Evolutionary conservation across 2,888 invertebrate genomes (phyloP).

Genomic region (Hyposoter didymator): DNA sequence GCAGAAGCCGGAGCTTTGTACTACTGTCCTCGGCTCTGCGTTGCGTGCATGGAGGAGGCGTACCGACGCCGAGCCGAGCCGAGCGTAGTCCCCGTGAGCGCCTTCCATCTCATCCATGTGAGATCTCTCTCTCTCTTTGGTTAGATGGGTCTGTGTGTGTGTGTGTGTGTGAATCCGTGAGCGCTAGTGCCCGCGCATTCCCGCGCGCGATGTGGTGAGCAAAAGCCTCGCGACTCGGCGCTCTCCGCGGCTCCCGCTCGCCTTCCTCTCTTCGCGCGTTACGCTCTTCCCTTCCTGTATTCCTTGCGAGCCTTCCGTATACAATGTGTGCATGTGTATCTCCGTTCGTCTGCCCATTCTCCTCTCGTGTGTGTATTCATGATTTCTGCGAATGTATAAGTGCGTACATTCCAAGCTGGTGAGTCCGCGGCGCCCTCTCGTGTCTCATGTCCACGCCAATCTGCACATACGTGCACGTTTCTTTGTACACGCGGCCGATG

Average conservation of each 20-base stretch:
- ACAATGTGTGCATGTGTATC: slow-evolving; percentile 1
- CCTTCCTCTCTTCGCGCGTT: slow-evolving; percentile 59
- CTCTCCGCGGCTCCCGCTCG: slow-evolving; percentile 57
- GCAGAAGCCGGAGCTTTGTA: slow-evolving; percentile 77
- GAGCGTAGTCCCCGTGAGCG: slow-evolving; percentile 70
- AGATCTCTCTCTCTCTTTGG: slow-evolving; percentile 40
- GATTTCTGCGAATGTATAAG: background rate
- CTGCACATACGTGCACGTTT: background rate
- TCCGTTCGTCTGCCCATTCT: background rate
- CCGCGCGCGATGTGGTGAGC: slow-evolving; percentile 60
- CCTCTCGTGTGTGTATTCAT: background rate
- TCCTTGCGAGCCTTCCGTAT: slow-evolving; percentile 34
- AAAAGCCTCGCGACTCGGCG: slow-evolving; percentile 41
- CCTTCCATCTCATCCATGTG: slow-evolving; percentile 60
- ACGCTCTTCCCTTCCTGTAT: slow-evolving; percentile 44
- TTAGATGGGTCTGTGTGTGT: background rate
- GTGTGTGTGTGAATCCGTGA: slow-evolving; percentile 9
- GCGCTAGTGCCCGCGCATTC: slow-evolving; percentile 63
- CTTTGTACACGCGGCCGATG: background rate
- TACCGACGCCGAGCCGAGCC: slow-evolving; percentile 75
- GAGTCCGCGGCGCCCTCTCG: slow-evolving; percentile 41
- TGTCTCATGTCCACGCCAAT: slow-evolving; percentile 2
- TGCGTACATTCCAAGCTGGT: slow-evolving; percentile 50
- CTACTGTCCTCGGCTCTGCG: slow-evolving; percentile 76
- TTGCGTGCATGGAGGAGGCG: slow-evolving; percentile 76